A percentile compares a stretch with the other conserved stretches of the same genome.
Conservation (phyloP, 1,140 invertebrate genomes). For the Lepidurus couesii region DNA sequence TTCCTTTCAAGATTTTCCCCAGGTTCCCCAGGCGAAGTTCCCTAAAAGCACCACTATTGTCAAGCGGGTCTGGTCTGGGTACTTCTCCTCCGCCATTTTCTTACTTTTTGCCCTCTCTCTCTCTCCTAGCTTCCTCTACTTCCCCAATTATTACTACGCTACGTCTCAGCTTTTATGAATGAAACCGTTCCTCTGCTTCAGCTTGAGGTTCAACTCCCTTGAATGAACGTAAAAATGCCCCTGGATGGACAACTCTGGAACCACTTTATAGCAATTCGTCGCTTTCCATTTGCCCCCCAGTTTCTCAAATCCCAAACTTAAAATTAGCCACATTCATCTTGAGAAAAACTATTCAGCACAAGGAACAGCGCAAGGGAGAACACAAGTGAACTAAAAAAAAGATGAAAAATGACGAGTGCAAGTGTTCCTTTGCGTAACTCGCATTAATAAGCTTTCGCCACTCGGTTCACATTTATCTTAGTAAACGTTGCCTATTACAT, state of each 20-base stretch:
- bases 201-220: conserved; percentile 1
- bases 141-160: neutral
- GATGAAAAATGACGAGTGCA: conserved; percentile 2
- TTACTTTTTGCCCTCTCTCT: neutral
- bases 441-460: neutral
- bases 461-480: neutral
- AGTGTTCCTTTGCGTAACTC: conserved; percentile 2
- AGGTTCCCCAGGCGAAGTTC: neutral
- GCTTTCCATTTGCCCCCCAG: too few species aligned
- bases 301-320: too few species aligned
- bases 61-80: neutral
- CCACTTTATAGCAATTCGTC: neutral
- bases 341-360: neutral
- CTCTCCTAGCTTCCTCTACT: neutral
- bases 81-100: neutral
- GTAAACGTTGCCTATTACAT: neutral
- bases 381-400: neutral
- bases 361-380: neutral
- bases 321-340: too few species aligned
- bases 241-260: neutral
- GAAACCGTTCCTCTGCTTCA: conserved; percentile 8
- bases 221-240: conserved; percentile 11
- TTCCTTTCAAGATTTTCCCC: conserved; percentile 1
- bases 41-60: conserved; percentile 1
- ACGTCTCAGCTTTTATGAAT: neutral